Percentiles rank a stretch among this genome's conserved stretches.
phyloP scores from a whole-genome alignment of 2,113 vertebrate species.

The Smithornis capensis region DNA sequence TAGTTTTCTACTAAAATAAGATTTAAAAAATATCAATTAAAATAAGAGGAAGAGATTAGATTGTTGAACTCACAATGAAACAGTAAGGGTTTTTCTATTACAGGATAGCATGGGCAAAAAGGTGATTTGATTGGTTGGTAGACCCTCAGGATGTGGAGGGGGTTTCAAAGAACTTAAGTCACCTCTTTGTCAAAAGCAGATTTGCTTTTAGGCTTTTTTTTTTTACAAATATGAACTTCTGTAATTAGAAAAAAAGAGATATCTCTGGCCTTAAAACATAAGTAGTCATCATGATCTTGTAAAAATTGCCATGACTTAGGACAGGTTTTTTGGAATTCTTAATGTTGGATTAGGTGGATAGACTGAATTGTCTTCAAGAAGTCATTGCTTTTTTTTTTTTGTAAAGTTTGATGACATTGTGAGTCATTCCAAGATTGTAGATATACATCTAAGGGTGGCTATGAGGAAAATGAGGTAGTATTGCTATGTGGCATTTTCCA shows the following conservation, averaged over 20 bases:
- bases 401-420: not conserved
- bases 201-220: not conserved
- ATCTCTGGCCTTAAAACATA: not conserved
- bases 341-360: not conserved
- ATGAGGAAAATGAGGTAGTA: not conserved
- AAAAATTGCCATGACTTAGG: not conserved
- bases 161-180: not conserved
- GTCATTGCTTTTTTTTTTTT: not conserved
- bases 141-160: not conserved
- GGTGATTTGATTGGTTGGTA: not conserved
- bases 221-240: not conserved
- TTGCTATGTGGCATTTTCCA: not conserved
- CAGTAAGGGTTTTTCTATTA: not conserved
- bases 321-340: not conserved
- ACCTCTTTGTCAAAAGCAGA: not conserved
- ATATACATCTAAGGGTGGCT: not conserved
- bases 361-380: not conserved
- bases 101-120: not conserved
- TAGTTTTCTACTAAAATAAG: not conserved
- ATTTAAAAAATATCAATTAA: not conserved
- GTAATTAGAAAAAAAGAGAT: not conserved
- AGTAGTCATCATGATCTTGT: not conserved
- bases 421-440: not conserved
- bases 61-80: not conserved
- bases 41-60: not conserved